Evolutionary conservation across 92 coral and sea anemone species (phyloP).

Genomic region (Bergia sp.): DNA sequence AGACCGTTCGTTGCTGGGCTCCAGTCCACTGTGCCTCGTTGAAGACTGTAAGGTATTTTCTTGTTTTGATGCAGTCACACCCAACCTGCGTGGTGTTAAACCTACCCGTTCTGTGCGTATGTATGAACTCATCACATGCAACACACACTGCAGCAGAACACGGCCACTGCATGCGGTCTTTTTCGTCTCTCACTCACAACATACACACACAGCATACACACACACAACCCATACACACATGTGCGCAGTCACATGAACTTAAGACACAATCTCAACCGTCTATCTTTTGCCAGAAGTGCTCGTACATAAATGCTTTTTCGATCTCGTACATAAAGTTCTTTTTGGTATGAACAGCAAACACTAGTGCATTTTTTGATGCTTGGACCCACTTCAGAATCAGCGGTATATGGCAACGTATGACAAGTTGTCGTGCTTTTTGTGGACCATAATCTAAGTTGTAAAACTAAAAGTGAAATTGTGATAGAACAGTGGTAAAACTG

Average conservation of each 20-base stretch:
- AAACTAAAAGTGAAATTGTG: no score
- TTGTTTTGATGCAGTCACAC: slow-evolving; percentile 38
- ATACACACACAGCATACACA: background rate
- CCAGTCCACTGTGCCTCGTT: slow-evolving; percentile 92
- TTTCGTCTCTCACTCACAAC: background rate
- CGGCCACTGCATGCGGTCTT: background rate
- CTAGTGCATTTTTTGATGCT: no score
- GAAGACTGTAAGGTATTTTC: slow-evolving; percentile 89
- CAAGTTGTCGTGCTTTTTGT: no score
- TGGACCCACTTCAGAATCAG: no score
- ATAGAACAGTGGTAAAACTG: no score
- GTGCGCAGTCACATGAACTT: background rate
- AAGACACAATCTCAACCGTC: no score
- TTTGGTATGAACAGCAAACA: background rate
- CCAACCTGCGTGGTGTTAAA: background rate
- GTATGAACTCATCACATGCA: slow-evolving; percentile 16
- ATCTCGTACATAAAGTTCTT: background rate
- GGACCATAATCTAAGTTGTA: no score
- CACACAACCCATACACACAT: background rate
- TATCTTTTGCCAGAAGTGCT: background rate
- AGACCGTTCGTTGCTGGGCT: slow-evolving; percentile 59
- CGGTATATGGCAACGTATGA: no score
- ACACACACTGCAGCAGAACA: background rate
- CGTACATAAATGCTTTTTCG: background rate
- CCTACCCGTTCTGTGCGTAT: background rate